Percentiles rank a stretch among this genome's conserved stretches.
Conservation (phyloP, 2,113 vertebrate species). For the Tupaia chinensis region DNA sequence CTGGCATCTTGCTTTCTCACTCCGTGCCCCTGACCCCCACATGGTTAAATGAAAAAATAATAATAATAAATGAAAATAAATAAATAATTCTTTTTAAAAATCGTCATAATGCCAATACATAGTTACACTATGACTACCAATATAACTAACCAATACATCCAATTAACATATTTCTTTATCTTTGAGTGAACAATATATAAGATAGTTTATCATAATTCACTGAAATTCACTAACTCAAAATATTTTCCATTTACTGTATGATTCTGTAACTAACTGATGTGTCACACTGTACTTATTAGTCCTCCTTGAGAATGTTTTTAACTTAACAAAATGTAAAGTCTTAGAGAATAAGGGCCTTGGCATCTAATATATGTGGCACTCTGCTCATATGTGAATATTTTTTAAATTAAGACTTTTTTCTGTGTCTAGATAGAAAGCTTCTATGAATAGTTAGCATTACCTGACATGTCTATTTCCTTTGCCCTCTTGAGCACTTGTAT, state of each 20-base stretch:
- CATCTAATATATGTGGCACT: neutral
- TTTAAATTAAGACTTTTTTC: neutral
- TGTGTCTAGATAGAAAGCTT: neutral
- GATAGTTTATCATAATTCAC: neutral
- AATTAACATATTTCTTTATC: neutral
- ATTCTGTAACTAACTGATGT: neutral
- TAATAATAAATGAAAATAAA: too few relatives aligned
- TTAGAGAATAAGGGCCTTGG: neutral
- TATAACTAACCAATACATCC: neutral
- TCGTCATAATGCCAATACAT: neutral
- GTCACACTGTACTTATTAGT: neutral
- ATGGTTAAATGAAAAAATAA: too few relatives aligned
- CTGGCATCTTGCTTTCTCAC: too few relatives aligned
- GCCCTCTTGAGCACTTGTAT: neutral
- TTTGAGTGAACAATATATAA: neutral
- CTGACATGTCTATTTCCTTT: neutral
- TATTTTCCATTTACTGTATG: neutral
- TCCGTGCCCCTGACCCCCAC: too few relatives aligned
- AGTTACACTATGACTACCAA: neutral
- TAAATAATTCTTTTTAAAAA: too few relatives aligned
- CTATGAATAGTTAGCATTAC: neutral
- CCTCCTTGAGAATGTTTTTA: neutral
- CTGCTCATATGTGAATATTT: neutral
- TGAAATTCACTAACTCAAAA: conserved; percentile 11
- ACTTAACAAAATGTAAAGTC: neutral